Conservation (phyloP, 2,113 vertebrate species). For the Gopherus evgoodei region DNA sequence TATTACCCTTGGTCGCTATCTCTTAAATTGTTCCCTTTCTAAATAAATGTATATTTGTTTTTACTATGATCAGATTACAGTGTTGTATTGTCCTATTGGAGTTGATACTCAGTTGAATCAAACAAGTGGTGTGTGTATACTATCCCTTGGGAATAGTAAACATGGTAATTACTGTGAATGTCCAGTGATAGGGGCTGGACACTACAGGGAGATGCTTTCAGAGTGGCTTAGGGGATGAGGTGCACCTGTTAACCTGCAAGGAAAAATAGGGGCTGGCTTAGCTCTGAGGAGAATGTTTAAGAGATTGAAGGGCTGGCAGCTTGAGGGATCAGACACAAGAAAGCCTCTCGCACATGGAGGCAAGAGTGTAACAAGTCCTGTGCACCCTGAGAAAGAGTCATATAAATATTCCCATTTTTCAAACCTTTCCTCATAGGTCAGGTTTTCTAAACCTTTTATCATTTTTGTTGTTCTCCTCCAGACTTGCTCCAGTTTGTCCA, state of each 20-base stretch:
- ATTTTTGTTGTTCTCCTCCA: background rate
- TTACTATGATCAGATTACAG: too few relatives aligned
- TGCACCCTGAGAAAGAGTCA: background rate
- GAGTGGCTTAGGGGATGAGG: background rate
- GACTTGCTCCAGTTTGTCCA: background rate
- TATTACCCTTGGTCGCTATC: background rate
- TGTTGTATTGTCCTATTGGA: too few relatives aligned
- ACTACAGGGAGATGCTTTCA: background rate
- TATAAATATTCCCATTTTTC: background rate
- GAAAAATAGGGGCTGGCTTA: background rate
- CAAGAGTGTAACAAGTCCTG: background rate
- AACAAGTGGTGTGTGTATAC: background rate
- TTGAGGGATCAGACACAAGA: background rate
- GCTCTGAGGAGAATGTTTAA: background rate
- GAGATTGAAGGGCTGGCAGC: background rate
- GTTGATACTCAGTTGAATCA: too few relatives aligned
- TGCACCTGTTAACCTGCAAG: background rate
- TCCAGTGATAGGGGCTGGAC: background rate
- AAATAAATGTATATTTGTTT: too few relatives aligned
- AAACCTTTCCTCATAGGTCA: background rate
- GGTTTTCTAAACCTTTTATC: background rate
- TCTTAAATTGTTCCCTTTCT: too few relatives aligned
- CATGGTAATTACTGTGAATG: too few relatives aligned
- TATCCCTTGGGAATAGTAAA: background rate
- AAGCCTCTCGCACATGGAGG: background rate